phyloP scores from a whole-genome alignment of 2,113 vertebrate genomes.

The Dascyllus trimaculatus region DNA sequence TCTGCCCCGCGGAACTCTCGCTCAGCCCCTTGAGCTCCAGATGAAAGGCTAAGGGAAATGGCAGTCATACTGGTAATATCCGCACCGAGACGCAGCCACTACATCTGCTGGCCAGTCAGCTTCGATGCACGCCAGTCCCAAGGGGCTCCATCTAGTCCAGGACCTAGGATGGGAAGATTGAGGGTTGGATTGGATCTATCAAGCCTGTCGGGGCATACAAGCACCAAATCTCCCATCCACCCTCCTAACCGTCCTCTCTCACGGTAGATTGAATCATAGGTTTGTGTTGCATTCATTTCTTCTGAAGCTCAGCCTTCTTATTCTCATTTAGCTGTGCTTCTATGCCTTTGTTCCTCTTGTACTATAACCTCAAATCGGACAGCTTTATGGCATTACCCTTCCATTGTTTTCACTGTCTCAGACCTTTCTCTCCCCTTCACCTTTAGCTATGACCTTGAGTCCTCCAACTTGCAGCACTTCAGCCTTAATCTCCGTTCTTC shows the following conservation, averaged over 20 bases:
- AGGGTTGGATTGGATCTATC: conserved; percentile 45
- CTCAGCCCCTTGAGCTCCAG: conserved; percentile 68
- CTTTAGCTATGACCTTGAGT: conserved; percentile 21
- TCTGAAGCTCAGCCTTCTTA: conserved; percentile 17
- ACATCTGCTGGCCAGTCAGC: conserved; percentile 79
- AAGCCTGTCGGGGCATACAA: conserved; percentile 44
- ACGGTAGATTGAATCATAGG: conserved; percentile 59
- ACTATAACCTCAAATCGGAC: conserved; percentile 2
- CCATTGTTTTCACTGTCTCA: conserved; percentile 8
- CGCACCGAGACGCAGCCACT: conserved; percentile 68
- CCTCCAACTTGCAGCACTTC: conserved; percentile 18
- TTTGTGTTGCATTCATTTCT: conserved; percentile 19
- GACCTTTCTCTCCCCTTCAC: neutral
- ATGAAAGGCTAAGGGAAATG: conserved; percentile 81
- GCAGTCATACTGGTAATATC: conserved; percentile 78
- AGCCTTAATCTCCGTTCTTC: conserved; percentile 28
- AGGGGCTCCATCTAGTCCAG: conserved; percentile 39
- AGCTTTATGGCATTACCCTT: conserved; percentile 1
- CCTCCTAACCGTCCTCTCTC: conserved; percentile 53
- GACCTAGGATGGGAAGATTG: conserved; percentile 52
- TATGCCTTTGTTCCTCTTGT: conserved; percentile 1
- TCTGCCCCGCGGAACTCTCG: conserved; percentile 55
- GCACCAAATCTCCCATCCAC: conserved; percentile 55
- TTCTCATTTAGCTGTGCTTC: neutral
- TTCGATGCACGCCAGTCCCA: conserved; percentile 62